Base-by-base conservation (phyloP, 2,888 invertebrate genomes). In the Molanna angustata region DNA sequence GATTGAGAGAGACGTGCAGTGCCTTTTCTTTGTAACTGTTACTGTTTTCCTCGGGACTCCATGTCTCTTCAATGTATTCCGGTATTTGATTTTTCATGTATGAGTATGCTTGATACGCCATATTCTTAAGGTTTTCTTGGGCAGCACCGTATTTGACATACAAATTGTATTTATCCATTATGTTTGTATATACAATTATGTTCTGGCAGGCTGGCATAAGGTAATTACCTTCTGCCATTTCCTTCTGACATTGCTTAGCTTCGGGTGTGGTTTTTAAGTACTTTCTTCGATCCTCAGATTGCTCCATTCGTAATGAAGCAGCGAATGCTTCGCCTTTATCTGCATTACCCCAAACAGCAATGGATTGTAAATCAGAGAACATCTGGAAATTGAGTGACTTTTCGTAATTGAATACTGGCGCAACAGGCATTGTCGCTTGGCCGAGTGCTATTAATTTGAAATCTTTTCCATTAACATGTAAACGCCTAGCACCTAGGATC, bases 181-280 rank as follows among this genome's bases (percentile, higher is more conserved):
- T 67, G 58, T 79, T 76, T 3, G 83, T 80, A 54, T 68, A 66
- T 17, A 74, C 64, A 4, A 79, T 79, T 62, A 80, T 74, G 56
- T 80, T 73, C 52, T 79, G 76, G 65, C 86, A 86, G 51, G 76
- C 75, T 2, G 71, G 67, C 51, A 80, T 74, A 64, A 80, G 78
- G 57, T 75, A 69, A 65, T 84, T 79, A 21, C 80, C 80, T 47
- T 74, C 62, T 54, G 72, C 65, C 63, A 79, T 80, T 62, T 83
- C 73, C 52, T 74, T 64, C 37, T 70, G 61, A 64, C 81, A 82
- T 62, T 74, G 68, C 49, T 77, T 71, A 49, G 74, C 75, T 46
- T 70, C 61, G 2, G 72, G 73, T 41, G 68, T 67, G 22, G 74
- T 66, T 52, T 71, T 68, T 3, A 86, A 66, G 53, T 71, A 72